These are phyloP conservation scores for Lagopus muta DNA, from an alignment of 2,113 vertebrate species.

Conservation along the genomic window DNA sequence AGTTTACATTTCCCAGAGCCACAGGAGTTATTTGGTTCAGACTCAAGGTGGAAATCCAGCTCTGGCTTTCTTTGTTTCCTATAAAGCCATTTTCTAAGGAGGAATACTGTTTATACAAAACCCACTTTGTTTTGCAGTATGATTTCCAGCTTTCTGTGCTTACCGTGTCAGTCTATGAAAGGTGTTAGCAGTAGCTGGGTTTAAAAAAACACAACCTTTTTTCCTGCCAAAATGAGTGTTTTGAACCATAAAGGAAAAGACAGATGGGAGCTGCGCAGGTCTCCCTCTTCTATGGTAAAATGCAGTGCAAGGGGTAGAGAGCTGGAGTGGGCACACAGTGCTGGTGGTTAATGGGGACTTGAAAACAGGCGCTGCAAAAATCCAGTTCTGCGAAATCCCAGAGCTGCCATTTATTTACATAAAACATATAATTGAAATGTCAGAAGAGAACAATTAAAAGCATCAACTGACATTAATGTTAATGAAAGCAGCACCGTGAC, in stretches of 20 bases:
- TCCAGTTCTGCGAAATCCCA: background rate
- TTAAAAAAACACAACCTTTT: background rate
- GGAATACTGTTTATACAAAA: background rate
- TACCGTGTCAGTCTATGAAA: background rate
- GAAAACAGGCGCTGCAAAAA: background rate
- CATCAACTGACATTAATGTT: background rate
- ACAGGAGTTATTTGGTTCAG: background rate
- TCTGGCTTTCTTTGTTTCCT: background rate
- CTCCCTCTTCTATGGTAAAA: background rate
- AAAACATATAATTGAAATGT: conserved; percentile 4
- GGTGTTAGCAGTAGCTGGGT: background rate
- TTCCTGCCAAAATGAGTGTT: background rate
- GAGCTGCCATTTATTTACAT: conserved; percentile 13
- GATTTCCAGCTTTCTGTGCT: background rate
- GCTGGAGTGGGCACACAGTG: background rate
- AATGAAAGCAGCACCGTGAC: background rate
- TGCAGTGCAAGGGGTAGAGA: background rate
- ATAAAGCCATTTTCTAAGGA: background rate
- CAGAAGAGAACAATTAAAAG: conserved; percentile 11
- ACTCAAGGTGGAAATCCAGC: background rate
- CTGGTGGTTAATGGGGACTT: background rate
- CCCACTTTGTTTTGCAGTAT: background rate
- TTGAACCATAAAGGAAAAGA: background rate
- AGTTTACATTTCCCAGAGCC: background rate
- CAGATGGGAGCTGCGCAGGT: background rate